phyloP scores from a whole-genome alignment of 1,140 invertebrate genomes.

The Nixonia krombeini region DNA sequence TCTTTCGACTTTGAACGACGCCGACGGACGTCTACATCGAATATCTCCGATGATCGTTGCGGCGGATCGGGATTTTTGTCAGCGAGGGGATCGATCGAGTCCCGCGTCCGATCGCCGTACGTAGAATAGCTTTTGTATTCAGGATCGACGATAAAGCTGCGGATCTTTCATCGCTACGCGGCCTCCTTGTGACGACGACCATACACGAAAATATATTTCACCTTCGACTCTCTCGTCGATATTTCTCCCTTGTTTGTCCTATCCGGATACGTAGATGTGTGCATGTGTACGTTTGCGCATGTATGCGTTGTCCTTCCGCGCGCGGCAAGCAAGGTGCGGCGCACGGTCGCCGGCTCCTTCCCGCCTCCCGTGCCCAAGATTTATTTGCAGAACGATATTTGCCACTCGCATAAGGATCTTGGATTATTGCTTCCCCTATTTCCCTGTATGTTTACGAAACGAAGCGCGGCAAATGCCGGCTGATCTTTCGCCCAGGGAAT shows the following conservation, averaged over 20 bases:
- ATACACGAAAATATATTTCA: conserved; percentile 39
- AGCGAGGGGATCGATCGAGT: no score
- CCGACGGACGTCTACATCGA: no score
- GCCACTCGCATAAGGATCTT: conserved; percentile 25
- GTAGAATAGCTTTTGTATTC: no score
- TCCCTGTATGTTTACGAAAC: conserved; percentile 35
- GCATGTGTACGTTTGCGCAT: no score
- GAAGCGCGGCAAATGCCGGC: conserved; percentile 25
- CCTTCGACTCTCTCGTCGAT: conserved; percentile 24
- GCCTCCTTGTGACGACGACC: no score
- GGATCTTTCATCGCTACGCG: no score
- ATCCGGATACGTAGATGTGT: no score
- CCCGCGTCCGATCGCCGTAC: no score
- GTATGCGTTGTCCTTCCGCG: conserved; percentile 1
- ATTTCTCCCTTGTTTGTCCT: conserved; percentile 15
- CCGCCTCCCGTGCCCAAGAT: conserved; percentile 12
- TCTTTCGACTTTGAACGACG: not conserved
- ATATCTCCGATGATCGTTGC: no score
- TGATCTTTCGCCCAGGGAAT: conserved; percentile 29
- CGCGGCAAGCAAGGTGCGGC: no score
- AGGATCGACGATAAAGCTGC: conserved; percentile 31
- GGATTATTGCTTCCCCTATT: conserved; percentile 24
- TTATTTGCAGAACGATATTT: conserved; percentile 46
- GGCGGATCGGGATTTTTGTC: no score
- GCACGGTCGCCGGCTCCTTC: conserved; percentile 8